Evolutionary conservation across 2,113 vertebrate species (phyloP).

Genomic region (Archocentrus centrarchus): DNA sequence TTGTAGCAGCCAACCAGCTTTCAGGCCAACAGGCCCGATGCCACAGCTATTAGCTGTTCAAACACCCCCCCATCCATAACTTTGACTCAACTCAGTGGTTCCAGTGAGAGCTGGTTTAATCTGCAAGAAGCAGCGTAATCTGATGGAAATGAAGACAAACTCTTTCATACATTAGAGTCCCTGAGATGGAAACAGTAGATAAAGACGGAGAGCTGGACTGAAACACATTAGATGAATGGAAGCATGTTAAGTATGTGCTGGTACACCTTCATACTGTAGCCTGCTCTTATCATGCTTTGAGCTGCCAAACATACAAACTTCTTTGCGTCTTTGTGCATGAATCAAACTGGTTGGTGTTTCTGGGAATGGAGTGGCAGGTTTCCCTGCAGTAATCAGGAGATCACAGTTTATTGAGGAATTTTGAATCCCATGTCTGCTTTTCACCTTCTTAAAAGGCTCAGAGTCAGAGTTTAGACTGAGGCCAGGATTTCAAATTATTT

Average conservation of each 20-base stretch:
- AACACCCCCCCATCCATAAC: conserved; percentile 51
- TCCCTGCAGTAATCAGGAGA: background rate
- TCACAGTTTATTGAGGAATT: background rate
- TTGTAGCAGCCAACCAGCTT: conserved; percentile 56
- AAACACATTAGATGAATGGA: background rate
- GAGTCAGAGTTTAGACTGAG: background rate
- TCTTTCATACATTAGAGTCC: background rate
- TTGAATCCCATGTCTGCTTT: background rate
- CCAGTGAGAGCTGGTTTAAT: conserved; percentile 42
- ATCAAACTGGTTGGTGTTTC: background rate
- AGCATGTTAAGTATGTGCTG: background rate
- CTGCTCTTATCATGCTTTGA: background rate
- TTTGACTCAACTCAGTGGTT: conserved; percentile 47
- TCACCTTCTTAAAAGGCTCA: background rate
- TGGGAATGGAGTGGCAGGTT: background rate
- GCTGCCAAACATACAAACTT: background rate
- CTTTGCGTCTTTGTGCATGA: background rate
- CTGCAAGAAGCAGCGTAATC: conserved; percentile 7
- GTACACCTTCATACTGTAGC: background rate
- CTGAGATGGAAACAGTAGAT: background rate
- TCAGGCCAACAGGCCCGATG: conserved; percentile 37
- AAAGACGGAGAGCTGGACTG: background rate
- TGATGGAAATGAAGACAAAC: background rate
- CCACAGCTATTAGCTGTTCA: conserved; percentile 66
- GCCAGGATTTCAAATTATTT: background rate